Conservation (phyloP, 2,888 invertebrate species). For the Zygogramma bicolorata region DNA sequence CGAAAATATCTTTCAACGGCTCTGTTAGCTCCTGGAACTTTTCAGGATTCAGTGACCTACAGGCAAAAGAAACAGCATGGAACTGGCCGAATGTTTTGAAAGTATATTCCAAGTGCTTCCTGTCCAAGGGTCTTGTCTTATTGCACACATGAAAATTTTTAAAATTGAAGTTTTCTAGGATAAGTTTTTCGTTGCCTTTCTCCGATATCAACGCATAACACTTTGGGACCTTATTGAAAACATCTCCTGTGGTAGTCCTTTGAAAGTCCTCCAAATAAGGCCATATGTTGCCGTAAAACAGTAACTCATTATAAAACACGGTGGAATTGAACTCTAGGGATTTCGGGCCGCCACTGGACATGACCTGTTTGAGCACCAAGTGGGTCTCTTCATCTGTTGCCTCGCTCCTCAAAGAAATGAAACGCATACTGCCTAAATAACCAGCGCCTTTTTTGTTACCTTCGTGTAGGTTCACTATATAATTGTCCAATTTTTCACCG, state of each 20-base stretch:
- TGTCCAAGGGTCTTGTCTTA: conserved; percentile 33
- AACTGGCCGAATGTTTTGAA: conserved; percentile 47
- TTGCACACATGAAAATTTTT: conserved; percentile 32
- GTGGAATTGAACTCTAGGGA: conserved; percentile 12
- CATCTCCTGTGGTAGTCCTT: neutral
- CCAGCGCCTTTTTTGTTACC: conserved; percentile 31
- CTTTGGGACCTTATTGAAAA: conserved; percentile 11
- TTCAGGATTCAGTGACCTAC: conserved; percentile 6
- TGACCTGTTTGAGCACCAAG: conserved; percentile 28
- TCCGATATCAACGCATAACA: neutral
- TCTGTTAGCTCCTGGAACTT: conserved; percentile 14
- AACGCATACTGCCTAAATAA: conserved; percentile 24
- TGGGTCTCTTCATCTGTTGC: conserved; percentile 8
- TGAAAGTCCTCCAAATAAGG: conserved; percentile 12
- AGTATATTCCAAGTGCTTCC: conserved; percentile 41
- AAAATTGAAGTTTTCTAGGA: conserved; percentile 43
- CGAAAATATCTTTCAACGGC: conserved; percentile 15
- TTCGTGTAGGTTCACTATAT: conserved; percentile 1
- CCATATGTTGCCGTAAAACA: conserved; percentile 19
- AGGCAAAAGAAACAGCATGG: conserved; percentile 49
- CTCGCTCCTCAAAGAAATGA: conserved; percentile 18
- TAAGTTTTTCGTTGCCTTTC: conserved; percentile 35
- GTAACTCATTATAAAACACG: conserved; percentile 22
- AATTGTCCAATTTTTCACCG: conserved; percentile 17
- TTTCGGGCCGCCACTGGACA: neutral